Evolutionary conservation across 2,888 invertebrate species (phyloP).

Genomic region (Isotomurus palustris): DNA sequence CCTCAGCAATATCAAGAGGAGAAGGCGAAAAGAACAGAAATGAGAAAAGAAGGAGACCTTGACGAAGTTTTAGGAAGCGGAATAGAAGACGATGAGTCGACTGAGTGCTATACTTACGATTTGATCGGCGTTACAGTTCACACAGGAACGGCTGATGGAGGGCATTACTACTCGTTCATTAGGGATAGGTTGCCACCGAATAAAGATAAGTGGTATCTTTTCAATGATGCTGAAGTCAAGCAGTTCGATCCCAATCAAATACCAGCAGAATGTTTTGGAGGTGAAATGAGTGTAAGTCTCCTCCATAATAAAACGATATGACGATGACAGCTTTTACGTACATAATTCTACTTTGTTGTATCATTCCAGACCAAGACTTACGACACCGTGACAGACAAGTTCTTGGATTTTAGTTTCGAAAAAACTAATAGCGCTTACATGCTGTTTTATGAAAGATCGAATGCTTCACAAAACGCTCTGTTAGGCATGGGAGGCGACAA

Average conservation of each 20-base stretch:
- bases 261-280: slow-evolving; percentile 93
- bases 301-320: no score
- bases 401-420: slow-evolving; percentile 95
- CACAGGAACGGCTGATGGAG: slow-evolving; percentile 96
- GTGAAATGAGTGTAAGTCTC: slow-evolving; percentile 81
- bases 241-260: slow-evolving; percentile 92
- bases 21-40: slow-evolving; percentile 25
- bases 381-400: slow-evolving; percentile 92
- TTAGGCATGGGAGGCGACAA: slow-evolving; percentile 50
- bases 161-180: slow-evolving; percentile 72
- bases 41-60: slow-evolving; percentile 14
- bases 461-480: slow-evolving; percentile 47
- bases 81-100: slow-evolving; percentile 43
- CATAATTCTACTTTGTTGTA: slow-evolving; percentile 30
- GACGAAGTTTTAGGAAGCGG: slow-evolving; percentile 18
- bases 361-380: slow-evolving; percentile 82
- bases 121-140: slow-evolving; percentile 92
- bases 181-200: slow-evolving; percentile 69
- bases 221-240: slow-evolving; percentile 90
- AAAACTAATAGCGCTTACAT: slow-evolving; percentile 97
- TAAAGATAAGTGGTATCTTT: slow-evolving; percentile 86
- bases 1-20: slow-evolving; percentile 77
- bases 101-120: slow-evolving; percentile 59
- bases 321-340: no score
- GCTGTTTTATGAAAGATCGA: slow-evolving; percentile 87